phyloP scores from a whole-genome alignment of 2,888 invertebrate species.

The Synergus laeviventris region DNA sequence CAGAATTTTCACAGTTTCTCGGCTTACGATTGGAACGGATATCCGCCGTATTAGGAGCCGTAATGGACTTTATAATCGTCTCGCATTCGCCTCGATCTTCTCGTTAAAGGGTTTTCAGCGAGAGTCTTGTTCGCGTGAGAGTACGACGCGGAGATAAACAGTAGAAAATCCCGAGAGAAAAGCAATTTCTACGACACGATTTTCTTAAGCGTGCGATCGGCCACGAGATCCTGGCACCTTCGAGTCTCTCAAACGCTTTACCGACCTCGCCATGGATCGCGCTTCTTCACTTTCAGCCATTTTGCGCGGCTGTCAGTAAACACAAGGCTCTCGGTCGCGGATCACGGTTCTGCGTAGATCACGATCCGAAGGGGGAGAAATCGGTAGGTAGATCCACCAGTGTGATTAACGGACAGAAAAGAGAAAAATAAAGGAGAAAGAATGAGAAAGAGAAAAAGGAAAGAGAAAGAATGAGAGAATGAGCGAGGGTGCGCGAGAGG shows the following conservation, averaged over 20 bases:
- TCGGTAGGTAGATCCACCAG: slow-evolving; percentile 62
- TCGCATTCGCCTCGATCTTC: slow-evolving; percentile 20
- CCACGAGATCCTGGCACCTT: slow-evolving; percentile 9
- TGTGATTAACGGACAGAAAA: slow-evolving; percentile 61
- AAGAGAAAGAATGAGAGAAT: slow-evolving; percentile 44
- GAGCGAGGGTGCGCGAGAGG: slow-evolving; percentile 56
- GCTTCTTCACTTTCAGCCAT: slow-evolving; percentile 48
- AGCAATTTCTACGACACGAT: slow-evolving; percentile 34
- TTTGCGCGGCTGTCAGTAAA: slow-evolving; percentile 57
- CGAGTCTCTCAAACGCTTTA: slow-evolving; percentile 17
- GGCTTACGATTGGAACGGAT: background rate
- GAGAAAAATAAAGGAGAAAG: slow-evolving; percentile 41
- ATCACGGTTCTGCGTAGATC: slow-evolving; percentile 57
- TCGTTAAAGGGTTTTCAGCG: slow-evolving; percentile 14
- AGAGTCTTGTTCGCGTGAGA: slow-evolving; percentile 1
- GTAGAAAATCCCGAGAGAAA: slow-evolving; percentile 10
- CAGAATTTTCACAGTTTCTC: background rate
- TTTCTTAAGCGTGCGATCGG: slow-evolving; percentile 29
- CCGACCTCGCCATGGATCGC: slow-evolving; percentile 38
- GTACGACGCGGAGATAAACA: slow-evolving; percentile 9
- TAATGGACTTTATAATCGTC: slow-evolving; percentile 20
- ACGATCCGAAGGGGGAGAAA: slow-evolving; percentile 50
- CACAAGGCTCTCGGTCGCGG: slow-evolving; percentile 55
- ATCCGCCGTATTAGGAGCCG: slow-evolving; percentile 2
- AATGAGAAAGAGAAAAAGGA: slow-evolving; percentile 44